Percentiles rank a stretch among this genome's conserved stretches.
phyloP scores from a whole-genome alignment of 2,113 vertebrate genomes.

The Alaudala cheleensis region DNA sequence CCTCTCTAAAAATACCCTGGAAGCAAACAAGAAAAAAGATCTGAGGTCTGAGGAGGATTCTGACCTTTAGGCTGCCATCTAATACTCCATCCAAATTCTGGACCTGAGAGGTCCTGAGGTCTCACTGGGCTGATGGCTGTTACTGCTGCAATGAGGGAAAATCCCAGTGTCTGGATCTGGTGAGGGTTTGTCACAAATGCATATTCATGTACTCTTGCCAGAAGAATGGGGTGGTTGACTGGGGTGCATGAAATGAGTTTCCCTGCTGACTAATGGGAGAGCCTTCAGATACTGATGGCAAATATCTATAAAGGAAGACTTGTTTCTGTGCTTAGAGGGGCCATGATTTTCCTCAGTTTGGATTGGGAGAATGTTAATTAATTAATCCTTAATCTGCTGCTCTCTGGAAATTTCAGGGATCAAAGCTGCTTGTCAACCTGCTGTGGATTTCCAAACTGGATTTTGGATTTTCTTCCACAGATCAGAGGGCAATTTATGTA shows the following conservation, averaged over 20 bases:
- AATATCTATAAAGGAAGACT: neutral
- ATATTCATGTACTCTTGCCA: neutral
- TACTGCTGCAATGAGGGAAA: neutral
- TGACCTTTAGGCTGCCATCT: slow-evolving; percentile 52
- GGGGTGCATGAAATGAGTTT: neutral
- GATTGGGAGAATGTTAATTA: slow-evolving; percentile 39
- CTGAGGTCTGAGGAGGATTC: neutral
- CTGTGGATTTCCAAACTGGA: slow-evolving; percentile 54
- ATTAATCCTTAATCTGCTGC: slow-evolving; percentile 44
- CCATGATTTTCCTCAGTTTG: neutral
- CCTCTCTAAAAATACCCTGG: slow-evolving; percentile 53
- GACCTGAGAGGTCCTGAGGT: neutral
- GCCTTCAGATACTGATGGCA: neutral
- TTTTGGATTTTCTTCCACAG: slow-evolving; percentile 64
- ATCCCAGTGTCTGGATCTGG: neutral
- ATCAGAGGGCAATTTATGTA: slow-evolving; percentile 67
- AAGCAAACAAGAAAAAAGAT: slow-evolving; percentile 40
- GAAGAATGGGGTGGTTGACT: neutral
- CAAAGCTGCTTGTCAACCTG: slow-evolving; percentile 51
- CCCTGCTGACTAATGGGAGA: neutral
- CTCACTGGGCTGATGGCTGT: neutral
- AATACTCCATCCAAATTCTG: slow-evolving; percentile 10
- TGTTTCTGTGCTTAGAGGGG: neutral
- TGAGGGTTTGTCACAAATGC: neutral
- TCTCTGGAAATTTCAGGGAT: slow-evolving; percentile 57